phyloP scores from a whole-genome alignment of 1,140 invertebrate genomes.

The Sinonovacula constricta region DNA sequence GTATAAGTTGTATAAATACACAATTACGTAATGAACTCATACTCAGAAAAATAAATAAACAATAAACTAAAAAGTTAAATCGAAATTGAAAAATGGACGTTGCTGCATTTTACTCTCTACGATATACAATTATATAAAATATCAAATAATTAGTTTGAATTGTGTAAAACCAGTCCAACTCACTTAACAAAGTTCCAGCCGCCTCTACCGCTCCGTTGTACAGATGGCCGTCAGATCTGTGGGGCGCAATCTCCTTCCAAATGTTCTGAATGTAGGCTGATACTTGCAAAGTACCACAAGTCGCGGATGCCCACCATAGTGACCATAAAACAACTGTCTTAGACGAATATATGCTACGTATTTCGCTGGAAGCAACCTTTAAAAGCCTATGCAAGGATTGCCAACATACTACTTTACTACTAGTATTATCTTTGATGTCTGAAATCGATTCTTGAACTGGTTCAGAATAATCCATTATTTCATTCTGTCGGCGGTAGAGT shows the following conservation, averaged over 20 bases:
- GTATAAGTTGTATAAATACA: neutral
- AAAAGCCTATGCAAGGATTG: too few relatives aligned
- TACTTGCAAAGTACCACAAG: conserved; percentile 90
- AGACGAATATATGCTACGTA: conserved; percentile 87
- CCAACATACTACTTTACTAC: too few relatives aligned
- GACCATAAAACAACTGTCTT: conserved; percentile 90
- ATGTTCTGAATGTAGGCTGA: conserved; percentile 78
- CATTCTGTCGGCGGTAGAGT: neutral
- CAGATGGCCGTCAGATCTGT: conserved; percentile 2
- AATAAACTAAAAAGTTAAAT: too few relatives aligned
- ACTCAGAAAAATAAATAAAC: neutral
- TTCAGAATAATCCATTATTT: neutral
- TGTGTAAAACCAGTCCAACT: neutral
- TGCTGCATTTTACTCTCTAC: neutral
- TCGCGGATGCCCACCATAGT: conserved; percentile 88
- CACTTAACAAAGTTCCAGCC: conserved; percentile 20
- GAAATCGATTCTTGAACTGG: neutral
- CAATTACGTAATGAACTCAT: neutral
- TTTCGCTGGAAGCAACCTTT: conserved; percentile 87
- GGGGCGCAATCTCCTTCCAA: conserved; percentile 5
- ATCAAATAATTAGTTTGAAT: neutral
- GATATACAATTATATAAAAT: neutral
- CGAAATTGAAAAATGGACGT: neutral
- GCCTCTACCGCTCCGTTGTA: conserved; percentile 39
- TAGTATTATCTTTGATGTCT: too few relatives aligned